Conservation (phyloP, 2,888 invertebrate species). For the Stenchaetothrips biformis region DNA sequence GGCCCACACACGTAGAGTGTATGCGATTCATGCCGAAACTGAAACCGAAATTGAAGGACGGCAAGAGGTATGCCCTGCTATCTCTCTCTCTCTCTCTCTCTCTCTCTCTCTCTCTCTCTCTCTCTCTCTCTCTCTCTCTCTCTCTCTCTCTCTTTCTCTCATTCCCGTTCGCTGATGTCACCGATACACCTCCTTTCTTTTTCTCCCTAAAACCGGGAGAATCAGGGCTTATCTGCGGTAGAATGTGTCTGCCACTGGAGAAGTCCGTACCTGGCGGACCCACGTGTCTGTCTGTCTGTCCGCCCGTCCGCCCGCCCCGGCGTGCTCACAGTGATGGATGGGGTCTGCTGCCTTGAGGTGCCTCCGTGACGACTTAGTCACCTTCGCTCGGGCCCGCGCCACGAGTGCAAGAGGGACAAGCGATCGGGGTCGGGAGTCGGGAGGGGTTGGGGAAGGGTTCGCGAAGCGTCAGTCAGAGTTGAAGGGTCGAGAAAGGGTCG, state of each 20-base stretch:
- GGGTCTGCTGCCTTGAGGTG: not conserved
- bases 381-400: too few species aligned
- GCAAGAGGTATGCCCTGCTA: not conserved
- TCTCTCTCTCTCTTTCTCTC: constrained; percentile 22
- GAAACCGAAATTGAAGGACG: constrained; percentile 23
- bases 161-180: constrained; percentile 7
- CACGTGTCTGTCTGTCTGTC: too few species aligned
- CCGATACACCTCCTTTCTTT: constrained; percentile 19
- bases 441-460: not conserved
- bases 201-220: not conserved
- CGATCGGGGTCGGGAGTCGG: not conserved
- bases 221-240: not conserved
- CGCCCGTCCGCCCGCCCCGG: not conserved
- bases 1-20: constrained; percentile 15
- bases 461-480: too few species aligned
- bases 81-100: constrained; percentile 30
- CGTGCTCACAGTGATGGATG: not conserved
- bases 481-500: too few species aligned
- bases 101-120: constrained; percentile 31
- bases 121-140: constrained; percentile 30
- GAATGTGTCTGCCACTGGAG: not conserved
- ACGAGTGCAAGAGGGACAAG: not conserved
- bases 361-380: too few species aligned
- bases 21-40: constrained; percentile 23
- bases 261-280: not conserved